Evolutionary conservation across 2,113 vertebrate genomes (phyloP), one percentile per base, ranked within the genome.

Genomic region (Microcebus lehilahytsara): DNA sequence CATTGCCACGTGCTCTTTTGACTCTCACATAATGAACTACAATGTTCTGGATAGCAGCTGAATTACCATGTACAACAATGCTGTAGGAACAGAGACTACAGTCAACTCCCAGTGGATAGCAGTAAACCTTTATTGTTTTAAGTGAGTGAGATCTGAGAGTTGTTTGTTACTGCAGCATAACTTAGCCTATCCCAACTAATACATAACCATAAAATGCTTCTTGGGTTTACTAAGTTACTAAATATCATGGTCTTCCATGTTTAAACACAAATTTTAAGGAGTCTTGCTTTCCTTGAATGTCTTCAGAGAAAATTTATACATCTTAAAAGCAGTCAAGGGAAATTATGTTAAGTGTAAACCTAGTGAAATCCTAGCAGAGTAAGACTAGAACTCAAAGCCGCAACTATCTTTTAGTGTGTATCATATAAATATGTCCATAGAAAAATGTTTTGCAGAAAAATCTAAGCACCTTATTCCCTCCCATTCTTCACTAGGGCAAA

Each of bases 341-440:
- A 80, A 92, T 92, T 64, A 93, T 93, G 27, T 72, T 75, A 84
- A 64, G 32, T 95, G 51, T 92, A 89, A 92, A 86, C 20, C 69
- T 79, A 92, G 37, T 77, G 58, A 96, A 96, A 96, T 80, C 25
- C 84, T 92, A 34, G 80, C 32, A 92, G 22, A 92, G 30, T n/a
- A 49, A 78, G 51, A 71, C 49, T 1, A 86, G 22, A 85, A 92
- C 84, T 89, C 64, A 80, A 71, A 92, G 34, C 22, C 49, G 5
- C 22, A 64, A 32, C 67, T 71, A 20, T 79, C 46, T 27, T 92
- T 20, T 9, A 53, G 14, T 37, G 91, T 49, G 56, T 66, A 71
- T 4, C 69, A 14, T 66, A 77, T 78, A 71, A 87, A 81, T 51
- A 80, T 87, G 95, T 91, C 93, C 69, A 75, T 10, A 69, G 9